Base-by-base conservation (phyloP, 2,888 invertebrate species). In the Atethmia centrago region DNA sequence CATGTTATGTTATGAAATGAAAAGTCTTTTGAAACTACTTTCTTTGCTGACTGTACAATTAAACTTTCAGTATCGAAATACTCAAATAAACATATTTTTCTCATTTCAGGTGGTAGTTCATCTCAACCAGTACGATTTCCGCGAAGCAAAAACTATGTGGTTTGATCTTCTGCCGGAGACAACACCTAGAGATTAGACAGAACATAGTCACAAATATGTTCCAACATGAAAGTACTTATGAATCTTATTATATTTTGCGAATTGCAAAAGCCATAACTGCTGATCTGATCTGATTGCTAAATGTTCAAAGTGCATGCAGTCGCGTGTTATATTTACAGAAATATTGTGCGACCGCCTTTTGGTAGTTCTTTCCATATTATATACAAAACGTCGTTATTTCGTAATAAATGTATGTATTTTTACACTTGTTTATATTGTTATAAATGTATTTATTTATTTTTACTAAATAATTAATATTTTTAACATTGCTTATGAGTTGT, bases 121-220 rank as follows among this genome's bases (percentile, higher is more conserved):
- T 89, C 95, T 98, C 71, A 96, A 97, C 74, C 97, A 97, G 81
- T 95, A 98, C 72, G 97, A 98, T 89, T 95, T 98, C 82, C 96
- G 97, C 19, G 97, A 98, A 90, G 97, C 98, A 2, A 94, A 96
- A 83, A 98, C 98, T 5, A 95, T 97, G 85, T 98, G 98, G 98
- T 98, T 97, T 88, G 98, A 98, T 87, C 94, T 98, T 64, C 93
- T 97, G 90, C 97, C 97, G 8, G 97, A 97, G 91, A 87, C 92
- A 8, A 85, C 93, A 53, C 93, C 94, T 10, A 91, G 92, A 88
- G 95, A 96, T 87, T 95, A 94, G 63, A 71, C 49, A 55, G 36
- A 36, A 83, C 51, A 19, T 47, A 69, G 59, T 71, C 72, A 62
- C 58, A 49, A 67, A 71, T 28, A 69, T 61, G 40, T 71, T 80